A percentile compares a stretch with the other conserved stretches of the same genome.
Conservation (phyloP, 2,888 invertebrate genomes). For the Clivina fossor region DNA sequence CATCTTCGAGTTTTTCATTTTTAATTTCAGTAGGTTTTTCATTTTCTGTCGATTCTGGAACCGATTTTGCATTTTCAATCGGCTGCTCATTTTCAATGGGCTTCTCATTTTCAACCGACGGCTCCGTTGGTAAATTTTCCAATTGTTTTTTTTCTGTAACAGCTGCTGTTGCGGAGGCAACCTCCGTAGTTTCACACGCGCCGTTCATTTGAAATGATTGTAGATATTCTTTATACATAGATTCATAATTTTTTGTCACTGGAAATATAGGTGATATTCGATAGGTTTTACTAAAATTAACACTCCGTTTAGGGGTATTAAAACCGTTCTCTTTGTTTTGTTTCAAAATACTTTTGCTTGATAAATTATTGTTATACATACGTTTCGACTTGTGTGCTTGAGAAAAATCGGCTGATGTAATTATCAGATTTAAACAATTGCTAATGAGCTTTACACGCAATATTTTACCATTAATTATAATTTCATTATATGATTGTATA, state of each 20-base stretch:
- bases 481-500: not conserved
- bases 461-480: constrained; percentile 19
- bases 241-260: constrained; percentile 23
- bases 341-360: constrained; percentile 18
- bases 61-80: not conserved
- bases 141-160: too few species aligned
- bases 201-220: constrained; percentile 25
- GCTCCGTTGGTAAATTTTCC: not conserved
- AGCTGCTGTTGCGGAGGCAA: not conserved
- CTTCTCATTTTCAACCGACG: not conserved
- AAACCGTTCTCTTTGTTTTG: constrained; percentile 22
- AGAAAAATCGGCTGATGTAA: constrained; percentile 12
- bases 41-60: too few species aligned
- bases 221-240: constrained; percentile 23
- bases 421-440: constrained; percentile 19
- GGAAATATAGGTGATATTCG: constrained; percentile 11
- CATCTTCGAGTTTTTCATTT: constrained; percentile 9
- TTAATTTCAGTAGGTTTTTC: not conserved
- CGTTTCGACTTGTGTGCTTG: constrained; percentile 9
- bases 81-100: not conserved
- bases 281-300: constrained; percentile 26
- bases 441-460: constrained; percentile 14
- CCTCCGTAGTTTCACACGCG: constrained; percentile 2
- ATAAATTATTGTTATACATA: constrained; percentile 19
- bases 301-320: constrained; percentile 6